Conservation (phyloP, 2,888 invertebrate genomes). For the Laspeyria flexula region DNA sequence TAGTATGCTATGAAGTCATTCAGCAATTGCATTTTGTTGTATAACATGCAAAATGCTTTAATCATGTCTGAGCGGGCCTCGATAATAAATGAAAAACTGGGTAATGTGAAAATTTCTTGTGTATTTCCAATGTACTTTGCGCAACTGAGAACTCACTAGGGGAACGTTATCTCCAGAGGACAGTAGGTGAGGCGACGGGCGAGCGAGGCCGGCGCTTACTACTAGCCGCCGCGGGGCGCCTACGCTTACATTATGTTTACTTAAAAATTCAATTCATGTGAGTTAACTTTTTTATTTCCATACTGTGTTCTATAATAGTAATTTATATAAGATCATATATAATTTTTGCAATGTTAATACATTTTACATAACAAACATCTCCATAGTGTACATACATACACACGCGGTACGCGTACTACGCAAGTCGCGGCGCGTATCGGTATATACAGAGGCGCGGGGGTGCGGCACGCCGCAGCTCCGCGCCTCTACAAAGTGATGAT, state of each 20-base stretch:
- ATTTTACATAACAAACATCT: conserved; percentile 85
- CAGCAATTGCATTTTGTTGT: neutral
- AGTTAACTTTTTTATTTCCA: conserved; percentile 85
- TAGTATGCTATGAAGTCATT: neutral
- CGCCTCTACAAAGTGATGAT: conserved; percentile 75
- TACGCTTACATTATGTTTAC: conserved; percentile 69
- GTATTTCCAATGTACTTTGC: conserved; percentile 77
- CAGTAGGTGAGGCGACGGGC: conserved; percentile 48
- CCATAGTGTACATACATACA: conserved; percentile 82
- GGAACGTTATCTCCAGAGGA: conserved; percentile 60
- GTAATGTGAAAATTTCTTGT: conserved; percentile 78
- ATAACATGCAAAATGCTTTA: too few relatives aligned
- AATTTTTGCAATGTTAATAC: conserved; percentile 86
- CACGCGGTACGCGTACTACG: conserved; percentile 63
- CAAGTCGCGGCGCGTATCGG: conserved; percentile 61
- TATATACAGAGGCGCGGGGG: conserved; percentile 69
- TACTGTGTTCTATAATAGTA: conserved; percentile 86
- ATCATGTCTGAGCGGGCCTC: too few relatives aligned
- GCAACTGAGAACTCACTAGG: conserved; percentile 67
- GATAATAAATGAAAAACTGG: conserved; percentile 74
- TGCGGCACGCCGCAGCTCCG: conserved; percentile 34
- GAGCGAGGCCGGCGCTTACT: conserved; percentile 50
- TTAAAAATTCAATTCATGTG: conserved; percentile 83
- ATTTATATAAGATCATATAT: conserved; percentile 86
- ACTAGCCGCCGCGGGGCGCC: conserved; percentile 61